phyloP scores from a whole-genome alignment of 2,888 invertebrate species.

The Hemithea aestivaria region DNA sequence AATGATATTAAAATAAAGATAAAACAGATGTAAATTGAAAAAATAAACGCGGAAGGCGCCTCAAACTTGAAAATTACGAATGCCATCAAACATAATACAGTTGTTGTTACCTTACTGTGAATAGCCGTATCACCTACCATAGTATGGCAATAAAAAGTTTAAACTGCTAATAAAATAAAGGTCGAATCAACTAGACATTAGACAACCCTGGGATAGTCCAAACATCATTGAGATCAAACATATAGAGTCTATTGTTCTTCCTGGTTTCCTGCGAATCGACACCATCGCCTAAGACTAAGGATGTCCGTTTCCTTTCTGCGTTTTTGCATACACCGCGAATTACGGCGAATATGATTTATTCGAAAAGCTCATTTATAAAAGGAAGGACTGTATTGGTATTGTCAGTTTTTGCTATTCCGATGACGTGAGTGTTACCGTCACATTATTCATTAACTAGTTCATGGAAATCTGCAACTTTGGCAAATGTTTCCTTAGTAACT shows the following conservation, averaged over 20 bases:
- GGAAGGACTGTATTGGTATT: conserved; percentile 44
- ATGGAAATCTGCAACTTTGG: conserved; percentile 4
- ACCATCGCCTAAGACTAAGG: conserved; percentile 60
- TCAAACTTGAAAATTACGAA: no score
- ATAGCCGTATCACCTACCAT: no score
- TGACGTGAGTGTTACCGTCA: conserved; percentile 10
- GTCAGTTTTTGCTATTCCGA: conserved; percentile 15
- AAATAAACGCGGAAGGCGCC: no score
- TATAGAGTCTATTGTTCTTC: conserved; percentile 52
- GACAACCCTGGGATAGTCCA: conserved; percentile 20
- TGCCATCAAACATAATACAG: no score
- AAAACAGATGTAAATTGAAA: no score
- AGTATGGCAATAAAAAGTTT: no score
- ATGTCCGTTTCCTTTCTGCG: conserved; percentile 67
- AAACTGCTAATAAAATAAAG: no score
- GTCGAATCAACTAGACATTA: no score
- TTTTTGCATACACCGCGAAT: conserved; percentile 57
- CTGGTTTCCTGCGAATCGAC: conserved; percentile 54
- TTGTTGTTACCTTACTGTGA: no score
- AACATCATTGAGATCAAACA: conserved; percentile 28
- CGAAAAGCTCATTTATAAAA: conserved; percentile 41
- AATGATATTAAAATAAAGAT: no score
- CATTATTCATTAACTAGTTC: conserved; percentile 5
- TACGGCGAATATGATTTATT: conserved; percentile 38
- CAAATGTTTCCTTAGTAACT: background rate